Conservation (phyloP, 2,113 vertebrate genomes). For the Cyanoramphus novaezelandiae region DNA sequence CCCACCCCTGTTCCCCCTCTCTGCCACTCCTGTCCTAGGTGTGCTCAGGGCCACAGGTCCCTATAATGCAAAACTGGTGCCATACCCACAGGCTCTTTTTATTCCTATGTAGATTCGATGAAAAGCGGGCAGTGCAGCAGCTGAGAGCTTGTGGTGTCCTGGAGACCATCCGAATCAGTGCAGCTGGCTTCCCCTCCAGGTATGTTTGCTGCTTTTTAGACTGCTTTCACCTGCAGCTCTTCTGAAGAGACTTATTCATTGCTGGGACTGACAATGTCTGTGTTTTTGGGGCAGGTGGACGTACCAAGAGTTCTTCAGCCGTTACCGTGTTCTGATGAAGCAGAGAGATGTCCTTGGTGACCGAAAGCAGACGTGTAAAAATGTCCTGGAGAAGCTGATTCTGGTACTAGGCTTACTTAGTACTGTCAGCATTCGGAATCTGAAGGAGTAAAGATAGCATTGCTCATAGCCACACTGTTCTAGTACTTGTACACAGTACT, state of each 20-base stretch:
- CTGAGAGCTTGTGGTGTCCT: constrained; percentile 95
- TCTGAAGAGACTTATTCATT: neutral
- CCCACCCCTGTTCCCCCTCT: neutral
- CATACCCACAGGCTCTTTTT: neutral
- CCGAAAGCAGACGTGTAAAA: constrained; percentile 92
- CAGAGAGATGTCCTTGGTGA: constrained; percentile 93
- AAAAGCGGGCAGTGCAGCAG: constrained; percentile 96
- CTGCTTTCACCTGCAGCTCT: neutral
- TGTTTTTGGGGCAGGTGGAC: constrained; percentile 86
- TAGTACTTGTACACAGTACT: neutral
- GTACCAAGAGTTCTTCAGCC: constrained; percentile 98
- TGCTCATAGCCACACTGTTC: neutral
- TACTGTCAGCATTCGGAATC: neutral
- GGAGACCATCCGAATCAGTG: constrained; percentile 97
- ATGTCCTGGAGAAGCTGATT: constrained; percentile 94
- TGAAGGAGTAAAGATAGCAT: neutral
- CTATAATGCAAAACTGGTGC: neutral
- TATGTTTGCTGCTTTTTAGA: constrained; percentile 22
- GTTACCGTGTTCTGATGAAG: constrained; percentile 97
- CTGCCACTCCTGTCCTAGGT: neutral
- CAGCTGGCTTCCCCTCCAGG: constrained; percentile 97
- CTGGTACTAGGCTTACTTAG: constrained; percentile 76
- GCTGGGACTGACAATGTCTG: neutral
- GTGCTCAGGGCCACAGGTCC: neutral
- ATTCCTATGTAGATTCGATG: constrained; percentile 85